phyloP scores from a whole-genome alignment of 1,140 invertebrate genomes.

The Microplitis demolitor region DNA sequence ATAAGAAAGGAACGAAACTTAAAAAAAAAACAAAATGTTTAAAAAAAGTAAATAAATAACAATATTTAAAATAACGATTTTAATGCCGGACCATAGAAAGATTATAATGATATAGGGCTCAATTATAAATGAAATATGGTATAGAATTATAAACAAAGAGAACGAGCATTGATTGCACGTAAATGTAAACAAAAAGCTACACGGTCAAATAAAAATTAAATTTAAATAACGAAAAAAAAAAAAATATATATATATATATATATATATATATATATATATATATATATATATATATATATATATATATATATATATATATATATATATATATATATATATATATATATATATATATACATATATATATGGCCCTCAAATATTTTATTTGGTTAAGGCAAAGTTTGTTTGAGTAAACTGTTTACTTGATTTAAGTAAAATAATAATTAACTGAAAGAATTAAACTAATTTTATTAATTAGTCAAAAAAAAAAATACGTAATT shows the following conservation, averaged over 20 bases:
- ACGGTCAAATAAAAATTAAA: neutral
- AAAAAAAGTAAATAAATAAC: too few species aligned
- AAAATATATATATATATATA: too few species aligned
- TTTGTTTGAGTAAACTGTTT: too few species aligned
- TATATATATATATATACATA: too few species aligned
- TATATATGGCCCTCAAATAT: neutral
- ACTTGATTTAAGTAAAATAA: too few species aligned
- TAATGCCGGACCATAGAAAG: conserved; percentile 18
- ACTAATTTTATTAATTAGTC: neutral
- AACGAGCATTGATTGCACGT: conserved; percentile 5
- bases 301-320: too few species aligned
- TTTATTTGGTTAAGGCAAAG: neutral
- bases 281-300: too few species aligned
- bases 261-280: too few species aligned
- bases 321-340: too few species aligned
- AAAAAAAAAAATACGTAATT: conserved; percentile 33
- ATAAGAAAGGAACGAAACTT: conserved; percentile 1
- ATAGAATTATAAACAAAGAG: neutral
- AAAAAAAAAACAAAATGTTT: too few species aligned
- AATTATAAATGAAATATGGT: neutral
- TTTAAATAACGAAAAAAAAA: neutral
- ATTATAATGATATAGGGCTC: neutral
- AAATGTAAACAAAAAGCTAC: neutral
- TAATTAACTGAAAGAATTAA: too few species aligned
- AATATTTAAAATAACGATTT: neutral